Evolutionary conservation across 2,797 vertebrate species (phyloP).

Genomic region (Amblyopsis hoosieri): DNA sequence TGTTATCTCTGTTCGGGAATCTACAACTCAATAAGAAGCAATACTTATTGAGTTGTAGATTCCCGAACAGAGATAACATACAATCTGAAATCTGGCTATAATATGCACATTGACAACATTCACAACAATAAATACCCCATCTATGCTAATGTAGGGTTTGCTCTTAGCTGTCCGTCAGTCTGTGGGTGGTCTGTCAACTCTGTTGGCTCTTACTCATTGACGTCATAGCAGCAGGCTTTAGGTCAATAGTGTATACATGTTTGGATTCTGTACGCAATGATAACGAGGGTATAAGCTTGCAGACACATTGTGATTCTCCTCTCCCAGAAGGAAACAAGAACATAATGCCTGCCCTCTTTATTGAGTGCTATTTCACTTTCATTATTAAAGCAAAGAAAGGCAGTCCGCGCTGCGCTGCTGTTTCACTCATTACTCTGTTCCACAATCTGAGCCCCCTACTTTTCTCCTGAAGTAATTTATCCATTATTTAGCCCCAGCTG

Average conservation of each 20-base stretch:
- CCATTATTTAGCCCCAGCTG: constrained; percentile 57
- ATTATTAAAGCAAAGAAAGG: constrained; percentile 48
- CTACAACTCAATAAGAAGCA: constrained; percentile 11
- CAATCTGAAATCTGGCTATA: constrained; percentile 8
- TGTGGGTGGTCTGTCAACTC: no score
- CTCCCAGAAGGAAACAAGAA: neutral
- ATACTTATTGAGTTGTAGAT: constrained; percentile 18
- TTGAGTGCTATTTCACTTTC: constrained; percentile 30
- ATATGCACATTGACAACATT: neutral
- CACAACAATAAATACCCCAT: no score
- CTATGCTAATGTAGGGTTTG: no score
- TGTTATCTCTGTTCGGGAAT: constrained; percentile 36
- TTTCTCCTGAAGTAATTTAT: constrained; percentile 49
- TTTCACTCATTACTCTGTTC: constrained; percentile 35
- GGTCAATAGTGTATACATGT: no score
- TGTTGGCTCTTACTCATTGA: no score
- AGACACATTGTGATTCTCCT: neutral
- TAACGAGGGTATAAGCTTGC: neutral
- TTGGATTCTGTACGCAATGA: no score
- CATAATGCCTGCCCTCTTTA: constrained; percentile 8
- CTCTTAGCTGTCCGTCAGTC: no score
- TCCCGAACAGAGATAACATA: constrained; percentile 37
- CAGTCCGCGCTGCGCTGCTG: neutral
- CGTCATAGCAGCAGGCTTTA: no score
- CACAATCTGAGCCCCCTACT: constrained; percentile 26